Conservation (phyloP, 1,140 invertebrate genomes). For the Cydia amplana region DNA sequence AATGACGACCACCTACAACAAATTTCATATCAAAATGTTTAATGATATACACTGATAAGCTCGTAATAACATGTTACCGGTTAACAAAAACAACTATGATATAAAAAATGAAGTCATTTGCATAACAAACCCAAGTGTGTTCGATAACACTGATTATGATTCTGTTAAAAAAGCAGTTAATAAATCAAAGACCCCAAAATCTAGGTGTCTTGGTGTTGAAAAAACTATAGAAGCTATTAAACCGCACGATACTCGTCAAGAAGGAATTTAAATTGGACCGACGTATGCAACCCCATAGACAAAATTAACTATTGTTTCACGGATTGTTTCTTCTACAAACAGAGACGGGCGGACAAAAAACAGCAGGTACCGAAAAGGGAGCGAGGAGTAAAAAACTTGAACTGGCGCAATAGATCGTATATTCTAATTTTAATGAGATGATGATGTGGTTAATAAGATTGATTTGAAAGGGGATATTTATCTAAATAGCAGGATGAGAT, state of each 20-base stretch:
- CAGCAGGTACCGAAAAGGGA: conserved; percentile 53
- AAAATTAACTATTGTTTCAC: conserved; percentile 69
- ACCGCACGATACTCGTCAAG: conserved; percentile 45
- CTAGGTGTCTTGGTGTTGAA: conserved; percentile 38
- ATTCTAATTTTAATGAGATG: background rate
- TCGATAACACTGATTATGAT: conserved; percentile 38
- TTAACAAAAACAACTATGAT: background rate
- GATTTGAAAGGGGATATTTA: background rate
- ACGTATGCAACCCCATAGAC: conserved; percentile 51
- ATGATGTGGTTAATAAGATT: conserved; percentile 2
- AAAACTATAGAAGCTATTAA: conserved; percentile 46
- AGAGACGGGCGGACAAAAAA: conserved; percentile 66
- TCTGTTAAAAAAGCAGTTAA: conserved; percentile 38
- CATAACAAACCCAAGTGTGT: background rate
- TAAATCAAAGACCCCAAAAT: conserved; percentile 47
- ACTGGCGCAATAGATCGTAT: conserved; percentile 2
- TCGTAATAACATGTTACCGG: background rate
- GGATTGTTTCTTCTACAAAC: conserved; percentile 65
- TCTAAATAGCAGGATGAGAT: too few species aligned
- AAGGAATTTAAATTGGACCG: conserved; percentile 64
- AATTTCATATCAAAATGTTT: background rate
- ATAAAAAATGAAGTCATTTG: background rate
- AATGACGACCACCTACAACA: background rate
- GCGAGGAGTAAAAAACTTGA: conserved; percentile 16
- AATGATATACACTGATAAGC: background rate